A percentile compares a stretch with the other conserved stretches of the same genome.
These are phyloP conservation scores for Orchestes rusci DNA, from an alignment of 2,888 invertebrate genomes.

Conservation along the genomic window DNA sequence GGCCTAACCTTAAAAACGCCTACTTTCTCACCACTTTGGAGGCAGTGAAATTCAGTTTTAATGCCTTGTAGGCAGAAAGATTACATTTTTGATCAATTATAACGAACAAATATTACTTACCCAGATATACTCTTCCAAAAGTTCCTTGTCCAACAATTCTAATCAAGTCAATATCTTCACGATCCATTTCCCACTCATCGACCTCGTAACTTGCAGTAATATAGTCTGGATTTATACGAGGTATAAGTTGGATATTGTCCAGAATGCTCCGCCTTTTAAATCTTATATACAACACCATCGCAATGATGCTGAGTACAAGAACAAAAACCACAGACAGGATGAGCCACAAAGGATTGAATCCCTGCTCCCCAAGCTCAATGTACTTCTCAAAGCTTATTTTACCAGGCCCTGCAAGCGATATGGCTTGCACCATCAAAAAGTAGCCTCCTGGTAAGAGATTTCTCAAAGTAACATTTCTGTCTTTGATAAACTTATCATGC, in stretches of 20 bases:
- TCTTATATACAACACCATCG: neutral
- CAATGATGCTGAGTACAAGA: neutral
- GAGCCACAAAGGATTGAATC: slow-evolving; percentile 11
- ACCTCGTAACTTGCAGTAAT: slow-evolving; percentile 47
- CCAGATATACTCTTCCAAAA: slow-evolving; percentile 67
- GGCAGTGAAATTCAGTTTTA: too few relatives aligned
- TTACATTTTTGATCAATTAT: too few relatives aligned
- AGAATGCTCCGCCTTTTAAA: slow-evolving; percentile 19
- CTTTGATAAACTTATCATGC: slow-evolving; percentile 22
- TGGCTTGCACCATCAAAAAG: slow-evolving; percentile 46
- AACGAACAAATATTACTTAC: too few relatives aligned
- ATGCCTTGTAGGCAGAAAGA: too few relatives aligned
- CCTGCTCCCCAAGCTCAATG: slow-evolving; percentile 22
- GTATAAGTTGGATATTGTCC: slow-evolving; percentile 45
- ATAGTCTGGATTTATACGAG: slow-evolving; percentile 56
- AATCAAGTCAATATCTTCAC: slow-evolving; percentile 49
- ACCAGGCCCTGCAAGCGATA: slow-evolving; percentile 53
- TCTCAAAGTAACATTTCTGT: slow-evolving; percentile 11
- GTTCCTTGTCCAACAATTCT: slow-evolving; percentile 60
- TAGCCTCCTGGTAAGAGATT: slow-evolving; percentile 49
- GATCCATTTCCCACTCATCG: slow-evolving; percentile 65
- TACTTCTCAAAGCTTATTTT: slow-evolving; percentile 34
- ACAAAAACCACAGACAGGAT: slow-evolving; percentile 10
- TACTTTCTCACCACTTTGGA: too few relatives aligned
- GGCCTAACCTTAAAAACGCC: too few relatives aligned